Evolutionary conservation across 2,113 vertebrate genomes (phyloP), one percentile per base, ranked within the genome.

Genomic region (Embiotoca jacksoni): DNA sequence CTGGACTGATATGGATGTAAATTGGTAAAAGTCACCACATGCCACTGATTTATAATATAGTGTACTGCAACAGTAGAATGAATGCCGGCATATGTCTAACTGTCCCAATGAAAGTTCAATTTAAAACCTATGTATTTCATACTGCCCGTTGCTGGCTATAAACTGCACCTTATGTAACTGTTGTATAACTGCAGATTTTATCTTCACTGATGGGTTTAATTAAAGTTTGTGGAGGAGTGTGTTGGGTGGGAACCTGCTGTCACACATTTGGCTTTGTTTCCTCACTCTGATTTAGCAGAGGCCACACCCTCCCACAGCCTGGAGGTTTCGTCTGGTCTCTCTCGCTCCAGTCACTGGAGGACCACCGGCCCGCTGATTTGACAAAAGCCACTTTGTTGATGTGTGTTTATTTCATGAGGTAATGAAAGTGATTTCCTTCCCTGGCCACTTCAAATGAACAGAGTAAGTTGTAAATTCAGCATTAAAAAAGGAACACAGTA

Each of bases 181-280:
- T 82, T 89, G 70, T 67, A 64, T 61, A 89, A 83, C 58, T 58
- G 56, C 33, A 35, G 57, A 47, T 54, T 68, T 71, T 16, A 53
- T 73, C 52, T 74, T 11, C 53, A 10, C 54, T 11, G 72, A 64
- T 58, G 54, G 62, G 1, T 71, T 84, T 80, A 66, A 86, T 86
- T 62, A 72, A 61, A 72, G 57, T 36, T 55, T 47, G 57, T 0
- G 31, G 72, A 61, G 67, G 47, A 73, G 50, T 62, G 36, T 32
- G 44, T 49, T 53, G 59, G 44, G 31, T 32, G 64, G 32, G 41
- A 32, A n/a, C 55, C 55, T n/a, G 31, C 71, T 55, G 4, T 67
- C 63, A 62, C 57, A 68, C 7, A 49, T 68, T 75, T 83, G 37
- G 30, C 62, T 80, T 64, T 6, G 33, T 63, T 59, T 68, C n/a